phyloP scores from a whole-genome alignment of 2,113 vertebrate species.

The Nerophis ophidion region DNA sequence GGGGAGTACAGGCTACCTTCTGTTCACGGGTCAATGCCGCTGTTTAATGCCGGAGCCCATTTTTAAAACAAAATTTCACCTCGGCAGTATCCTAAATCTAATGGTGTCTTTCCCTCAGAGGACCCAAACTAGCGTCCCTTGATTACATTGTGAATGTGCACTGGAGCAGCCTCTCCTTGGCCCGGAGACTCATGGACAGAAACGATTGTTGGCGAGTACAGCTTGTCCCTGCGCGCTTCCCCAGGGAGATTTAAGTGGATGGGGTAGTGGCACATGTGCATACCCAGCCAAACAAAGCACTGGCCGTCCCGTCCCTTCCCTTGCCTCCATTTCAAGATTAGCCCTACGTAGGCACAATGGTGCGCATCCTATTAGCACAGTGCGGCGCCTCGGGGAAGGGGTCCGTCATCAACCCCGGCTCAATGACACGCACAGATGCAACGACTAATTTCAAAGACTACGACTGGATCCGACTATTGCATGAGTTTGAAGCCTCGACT shows the following conservation, averaged over 20 bases:
- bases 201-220: conserved; percentile 14
- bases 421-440: conserved; percentile 44
- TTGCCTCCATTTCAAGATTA: conserved; percentile 32
- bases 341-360: conserved; percentile 43
- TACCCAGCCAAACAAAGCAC: conserved; percentile 41
- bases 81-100: too few relatives aligned
- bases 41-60: conserved; percentile 50
- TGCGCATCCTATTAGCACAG: conserved; percentile 28
- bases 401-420: conserved; percentile 34
- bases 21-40: conserved; percentile 51
- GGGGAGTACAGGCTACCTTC: conserved; percentile 56
- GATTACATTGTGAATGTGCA: conserved; percentile 4
- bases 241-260: conserved; percentile 24
- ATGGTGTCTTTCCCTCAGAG: too few relatives aligned
- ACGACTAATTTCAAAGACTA: conserved; percentile 25
- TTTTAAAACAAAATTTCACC: conserved; percentile 6
- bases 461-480: conserved; percentile 7
- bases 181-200: conserved; percentile 14
- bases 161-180: conserved; percentile 26
- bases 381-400: conserved; percentile 39
- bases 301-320: conserved; percentile 19
- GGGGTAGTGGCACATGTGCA: conserved; percentile 46
- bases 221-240: conserved; percentile 17
- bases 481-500: conserved; percentile 2
- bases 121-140: too few relatives aligned